A percentile compares a stretch with the other conserved stretches of the same genome.
phyloP scores from a whole-genome alignment of 1,140 invertebrate species.

The Drosophila albomicans region DNA sequence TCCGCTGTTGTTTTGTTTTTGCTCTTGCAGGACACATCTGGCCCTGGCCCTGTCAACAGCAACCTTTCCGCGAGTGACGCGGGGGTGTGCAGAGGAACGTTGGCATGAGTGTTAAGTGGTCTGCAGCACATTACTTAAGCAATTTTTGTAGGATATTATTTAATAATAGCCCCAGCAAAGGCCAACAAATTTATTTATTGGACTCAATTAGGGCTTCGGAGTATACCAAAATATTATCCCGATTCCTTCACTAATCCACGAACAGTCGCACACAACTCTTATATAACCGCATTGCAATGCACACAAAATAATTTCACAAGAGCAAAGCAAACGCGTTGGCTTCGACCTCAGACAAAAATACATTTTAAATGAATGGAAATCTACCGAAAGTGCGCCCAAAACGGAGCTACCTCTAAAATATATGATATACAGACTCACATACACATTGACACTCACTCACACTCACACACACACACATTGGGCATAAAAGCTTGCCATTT shows the following conservation, averaged over 20 bases:
- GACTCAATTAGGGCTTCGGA: neutral
- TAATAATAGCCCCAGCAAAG: constrained; percentile 47
- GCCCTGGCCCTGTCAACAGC: constrained; percentile 62
- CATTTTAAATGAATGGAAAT: constrained; percentile 78
- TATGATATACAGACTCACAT: constrained; percentile 9
- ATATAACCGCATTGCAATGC: constrained; percentile 25
- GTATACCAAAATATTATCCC: neutral
- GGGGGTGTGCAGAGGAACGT: neutral
- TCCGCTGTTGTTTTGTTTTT: constrained; percentile 14
- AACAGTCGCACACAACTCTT: constrained; percentile 1
- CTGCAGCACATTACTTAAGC: constrained; percentile 61
- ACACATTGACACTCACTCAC: constrained; percentile 14
- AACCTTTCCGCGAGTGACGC: neutral
- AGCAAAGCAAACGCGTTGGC: constrained; percentile 4
- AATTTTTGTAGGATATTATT: constrained; percentile 66
- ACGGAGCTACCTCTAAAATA: constrained; percentile 26
- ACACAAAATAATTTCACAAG: constrained; percentile 12
- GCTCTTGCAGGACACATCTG: constrained; percentile 32
- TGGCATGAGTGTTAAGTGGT: constrained; percentile 27
- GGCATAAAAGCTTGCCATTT: constrained; percentile 57
- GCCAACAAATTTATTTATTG: constrained; percentile 14
- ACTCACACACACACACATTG: constrained; percentile 31
- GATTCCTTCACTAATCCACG: neutral
- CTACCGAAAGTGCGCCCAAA: constrained; percentile 46
- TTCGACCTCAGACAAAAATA: constrained; percentile 37